Conservation (phyloP, 1,140 invertebrate species). For the Drosophila paulistorum region DNA sequence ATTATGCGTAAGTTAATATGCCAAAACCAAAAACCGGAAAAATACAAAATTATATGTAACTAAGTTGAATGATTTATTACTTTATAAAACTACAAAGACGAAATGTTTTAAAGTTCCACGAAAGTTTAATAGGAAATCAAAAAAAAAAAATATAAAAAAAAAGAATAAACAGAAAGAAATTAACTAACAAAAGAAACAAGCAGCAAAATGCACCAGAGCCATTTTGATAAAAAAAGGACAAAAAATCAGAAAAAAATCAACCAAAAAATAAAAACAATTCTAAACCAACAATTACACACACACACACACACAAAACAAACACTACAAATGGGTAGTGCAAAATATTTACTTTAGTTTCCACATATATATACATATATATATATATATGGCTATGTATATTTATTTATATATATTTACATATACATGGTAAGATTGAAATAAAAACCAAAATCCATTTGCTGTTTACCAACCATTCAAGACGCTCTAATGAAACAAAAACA, state of each 20-base stretch:
- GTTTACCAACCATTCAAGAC: slow-evolving; percentile 45
- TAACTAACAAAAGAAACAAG: neutral
- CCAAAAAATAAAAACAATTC: neutral
- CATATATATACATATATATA: slow-evolving; percentile 9
- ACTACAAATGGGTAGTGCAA: slow-evolving; percentile 34
- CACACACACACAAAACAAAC: slow-evolving; percentile 29
- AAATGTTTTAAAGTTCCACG: slow-evolving; percentile 14
- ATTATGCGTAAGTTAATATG: slow-evolving; percentile 44
- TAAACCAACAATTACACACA: neutral
- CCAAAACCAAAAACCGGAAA: slow-evolving; percentile 34
- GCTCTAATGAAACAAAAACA: slow-evolving; percentile 26
- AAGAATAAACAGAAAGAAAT: slow-evolving; percentile 5
- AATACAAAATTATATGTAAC: slow-evolving; percentile 42
- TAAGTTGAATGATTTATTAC: slow-evolving; percentile 40
- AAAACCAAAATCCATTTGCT: slow-evolving; percentile 32
- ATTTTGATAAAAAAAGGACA: slow-evolving; percentile 22
- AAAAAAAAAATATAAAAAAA: neutral
- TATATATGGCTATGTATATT: slow-evolving; percentile 23
- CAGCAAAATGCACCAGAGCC: slow-evolving; percentile 25
- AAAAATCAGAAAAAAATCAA: neutral
- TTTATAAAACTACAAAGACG: slow-evolving; percentile 2
- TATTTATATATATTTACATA: slow-evolving; percentile 15
- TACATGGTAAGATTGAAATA: slow-evolving; percentile 1
- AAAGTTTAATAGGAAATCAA: slow-evolving; percentile 32
- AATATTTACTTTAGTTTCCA: slow-evolving; percentile 59